These are phyloP conservation scores for Melanostigma gelatinosum DNA, from an alignment of 2,113 vertebrate species.

Conservation along the genomic window DNA sequence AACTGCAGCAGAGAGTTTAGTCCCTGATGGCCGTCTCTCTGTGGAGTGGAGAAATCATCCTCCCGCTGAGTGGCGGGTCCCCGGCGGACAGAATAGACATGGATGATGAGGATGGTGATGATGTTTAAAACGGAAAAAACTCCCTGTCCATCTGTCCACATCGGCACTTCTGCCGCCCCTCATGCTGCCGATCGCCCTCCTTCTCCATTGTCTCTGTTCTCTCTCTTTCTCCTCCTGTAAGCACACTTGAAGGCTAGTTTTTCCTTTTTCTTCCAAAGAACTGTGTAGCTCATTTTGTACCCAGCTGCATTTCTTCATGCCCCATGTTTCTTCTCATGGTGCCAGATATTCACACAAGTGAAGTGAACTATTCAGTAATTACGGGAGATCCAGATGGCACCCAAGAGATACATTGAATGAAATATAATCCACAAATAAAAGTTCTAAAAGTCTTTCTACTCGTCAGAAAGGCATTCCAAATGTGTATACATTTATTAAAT, in stretches of 20 bases:
- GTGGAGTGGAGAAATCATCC: slow-evolving; percentile 73
- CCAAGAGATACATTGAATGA: neutral
- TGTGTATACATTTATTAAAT: neutral
- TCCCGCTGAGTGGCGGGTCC: slow-evolving; percentile 71
- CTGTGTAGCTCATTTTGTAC: neutral
- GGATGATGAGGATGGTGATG: slow-evolving; percentile 82
- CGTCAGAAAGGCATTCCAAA: neutral
- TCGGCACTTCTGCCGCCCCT: slow-evolving; percentile 38
- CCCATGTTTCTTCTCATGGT: neutral
- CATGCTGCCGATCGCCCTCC: slow-evolving; percentile 16
- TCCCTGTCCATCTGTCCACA: slow-evolving; percentile 76
- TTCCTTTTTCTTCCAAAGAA: slow-evolving; percentile 4
- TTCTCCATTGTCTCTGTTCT: slow-evolving; percentile 1
- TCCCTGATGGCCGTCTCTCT: slow-evolving; percentile 80
- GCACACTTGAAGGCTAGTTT: neutral
- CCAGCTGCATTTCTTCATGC: neutral
- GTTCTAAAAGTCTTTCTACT: neutral
- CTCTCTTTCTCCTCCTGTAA: neutral
- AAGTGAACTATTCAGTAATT: slow-evolving; percentile 10
- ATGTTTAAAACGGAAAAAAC: slow-evolving; percentile 67
- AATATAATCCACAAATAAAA: neutral
- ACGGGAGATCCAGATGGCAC: neutral
- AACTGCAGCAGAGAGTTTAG: slow-evolving; percentile 67
- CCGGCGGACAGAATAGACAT: slow-evolving; percentile 72
- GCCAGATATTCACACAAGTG: slow-evolving; percentile 1